These are phyloP conservation scores for Neoarius graeffei DNA, from an alignment of 2,113 vertebrate species.

Conservation along the genomic window DNA sequence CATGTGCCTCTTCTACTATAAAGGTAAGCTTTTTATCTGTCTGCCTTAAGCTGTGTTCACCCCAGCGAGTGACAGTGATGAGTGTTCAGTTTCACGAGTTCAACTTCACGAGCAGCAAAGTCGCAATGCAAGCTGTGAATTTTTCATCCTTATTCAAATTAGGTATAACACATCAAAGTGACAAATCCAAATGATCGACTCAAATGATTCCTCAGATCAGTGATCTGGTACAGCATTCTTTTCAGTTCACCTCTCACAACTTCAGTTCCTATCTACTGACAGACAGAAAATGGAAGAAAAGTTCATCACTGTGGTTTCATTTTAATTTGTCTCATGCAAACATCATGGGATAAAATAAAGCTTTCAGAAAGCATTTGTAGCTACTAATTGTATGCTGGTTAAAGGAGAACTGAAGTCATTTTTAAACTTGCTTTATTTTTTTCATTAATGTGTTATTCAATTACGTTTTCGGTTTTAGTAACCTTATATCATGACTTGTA, in stretches of 20 bases:
- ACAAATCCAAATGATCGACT: not conserved
- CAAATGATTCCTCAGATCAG: not conserved
- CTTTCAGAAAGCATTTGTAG: no score
- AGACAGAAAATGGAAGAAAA: not conserved
- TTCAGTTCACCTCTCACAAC: not conserved
- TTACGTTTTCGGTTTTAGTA: no score
- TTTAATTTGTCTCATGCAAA: not conserved
- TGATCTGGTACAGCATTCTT: not conserved
- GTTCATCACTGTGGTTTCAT: not conserved
- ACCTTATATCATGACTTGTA: no score
- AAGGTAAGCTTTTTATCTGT: constrained; percentile 77
- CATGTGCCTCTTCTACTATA: constrained; percentile 97
- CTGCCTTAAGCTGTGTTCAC: not conserved
- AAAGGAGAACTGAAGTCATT: no score
- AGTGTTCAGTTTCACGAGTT: no score
- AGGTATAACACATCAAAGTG: not conserved
- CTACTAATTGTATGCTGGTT: no score
- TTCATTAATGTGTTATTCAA: no score
- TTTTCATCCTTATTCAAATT: no score
- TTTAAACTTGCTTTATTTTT: no score
- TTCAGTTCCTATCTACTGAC: not conserved
- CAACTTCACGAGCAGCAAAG: no score
- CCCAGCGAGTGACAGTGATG: not conserved
- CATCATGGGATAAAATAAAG: no score
- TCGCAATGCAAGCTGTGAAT: no score